phyloP scores from a whole-genome alignment of 2,797 vertebrate species.

The Meriones psammophilus region DNA sequence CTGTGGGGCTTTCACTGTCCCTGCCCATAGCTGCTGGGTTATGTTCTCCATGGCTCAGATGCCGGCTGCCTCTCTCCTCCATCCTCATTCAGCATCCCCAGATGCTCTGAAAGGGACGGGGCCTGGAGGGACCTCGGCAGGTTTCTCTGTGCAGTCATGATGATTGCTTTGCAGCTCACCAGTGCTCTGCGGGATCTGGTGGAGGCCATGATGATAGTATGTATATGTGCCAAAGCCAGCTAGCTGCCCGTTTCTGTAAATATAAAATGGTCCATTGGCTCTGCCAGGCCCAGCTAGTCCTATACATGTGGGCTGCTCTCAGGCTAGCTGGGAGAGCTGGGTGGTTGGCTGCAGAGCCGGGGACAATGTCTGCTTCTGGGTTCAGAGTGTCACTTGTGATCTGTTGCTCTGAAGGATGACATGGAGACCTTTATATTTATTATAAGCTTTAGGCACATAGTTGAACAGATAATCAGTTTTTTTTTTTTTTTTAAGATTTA shows the following conservation, averaged over 20 bases:
- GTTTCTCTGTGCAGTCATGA: neutral
- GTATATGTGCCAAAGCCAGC: neutral
- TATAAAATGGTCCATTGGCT: neutral
- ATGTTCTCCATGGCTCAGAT: neutral
- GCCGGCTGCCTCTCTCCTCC: neutral
- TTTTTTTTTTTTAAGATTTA: too few species aligned
- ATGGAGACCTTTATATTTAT: too few species aligned
- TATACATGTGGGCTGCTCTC: neutral
- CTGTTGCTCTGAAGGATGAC: too few species aligned
- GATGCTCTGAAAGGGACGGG: neutral
- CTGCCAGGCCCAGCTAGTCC: too few species aligned
- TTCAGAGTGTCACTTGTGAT: neutral
- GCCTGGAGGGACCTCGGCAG: neutral
- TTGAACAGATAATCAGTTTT: too few species aligned
- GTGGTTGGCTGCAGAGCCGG: neutral
- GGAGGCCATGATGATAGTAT: neutral
- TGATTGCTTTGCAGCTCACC: neutral
- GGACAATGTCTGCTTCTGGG: rapidly evolving
- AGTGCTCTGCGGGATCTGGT: neutral
- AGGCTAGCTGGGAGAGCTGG: neutral
- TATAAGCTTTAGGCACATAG: too few species aligned
- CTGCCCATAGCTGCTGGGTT: rapidly evolving
- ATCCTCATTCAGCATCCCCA: neutral
- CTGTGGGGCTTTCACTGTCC: neutral
- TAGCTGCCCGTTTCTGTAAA: neutral